Conservation (phyloP, 1,140 invertebrate genomes). For the Micrasema minimum region DNA sequence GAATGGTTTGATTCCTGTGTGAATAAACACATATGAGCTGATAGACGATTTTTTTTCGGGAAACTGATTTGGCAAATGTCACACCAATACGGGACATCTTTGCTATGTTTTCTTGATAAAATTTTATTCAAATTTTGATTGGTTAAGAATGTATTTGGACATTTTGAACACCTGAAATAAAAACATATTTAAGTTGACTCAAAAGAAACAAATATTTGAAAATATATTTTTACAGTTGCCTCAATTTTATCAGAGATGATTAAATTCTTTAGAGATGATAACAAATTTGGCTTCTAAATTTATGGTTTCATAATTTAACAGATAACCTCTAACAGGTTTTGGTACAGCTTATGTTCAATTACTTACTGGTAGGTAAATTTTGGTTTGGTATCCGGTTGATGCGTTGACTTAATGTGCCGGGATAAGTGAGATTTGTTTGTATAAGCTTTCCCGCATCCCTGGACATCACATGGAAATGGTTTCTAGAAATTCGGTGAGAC, state of each 20-base stretch:
- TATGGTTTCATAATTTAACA: no score
- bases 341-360: no score
- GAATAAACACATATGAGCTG: conserved; percentile 62
- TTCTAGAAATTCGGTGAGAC: conserved; percentile 56
- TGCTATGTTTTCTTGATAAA: conserved; percentile 56
- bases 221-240: no score
- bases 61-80: conserved; percentile 60
- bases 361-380: no score
- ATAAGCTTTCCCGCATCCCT: conserved; percentile 63
- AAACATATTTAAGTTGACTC: no score
- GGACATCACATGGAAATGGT: conserved; percentile 59
- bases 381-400: conserved; percentile 46
- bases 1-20: conserved; percentile 64
- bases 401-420: conserved; percentile 61
- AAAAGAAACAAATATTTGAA: no score
- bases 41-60: conserved; percentile 61
- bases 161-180: conserved; percentile 52
- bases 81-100: conserved; percentile 58
- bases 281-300: no score
- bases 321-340: no score
- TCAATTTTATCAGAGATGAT: no score
- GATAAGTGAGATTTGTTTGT: conserved; percentile 64
- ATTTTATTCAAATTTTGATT: conserved; percentile 56
- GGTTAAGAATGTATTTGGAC: conserved; percentile 52
- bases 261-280: no score